Conservation (phyloP, 2,888 invertebrate genomes). For the Acrocyrtus sp. region DNA sequence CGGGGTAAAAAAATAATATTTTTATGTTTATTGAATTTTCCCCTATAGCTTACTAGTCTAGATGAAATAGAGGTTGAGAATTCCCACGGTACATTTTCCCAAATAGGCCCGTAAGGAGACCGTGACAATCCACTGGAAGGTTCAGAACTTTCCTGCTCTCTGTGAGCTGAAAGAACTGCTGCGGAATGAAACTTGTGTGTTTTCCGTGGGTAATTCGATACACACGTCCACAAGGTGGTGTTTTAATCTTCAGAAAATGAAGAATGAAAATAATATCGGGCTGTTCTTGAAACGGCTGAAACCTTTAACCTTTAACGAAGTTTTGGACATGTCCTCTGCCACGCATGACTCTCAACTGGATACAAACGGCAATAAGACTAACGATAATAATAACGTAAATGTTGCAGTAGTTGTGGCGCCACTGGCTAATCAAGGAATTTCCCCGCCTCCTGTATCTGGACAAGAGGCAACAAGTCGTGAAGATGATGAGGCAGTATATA, state of each 20-base stretch:
- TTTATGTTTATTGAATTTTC: neutral
- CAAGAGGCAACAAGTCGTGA: neutral
- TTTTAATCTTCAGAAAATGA: conserved; percentile 42
- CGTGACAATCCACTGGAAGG: conserved; percentile 26
- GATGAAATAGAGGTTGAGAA: too few relatives aligned
- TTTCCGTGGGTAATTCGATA: conserved; percentile 15
- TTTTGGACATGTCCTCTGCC: neutral
- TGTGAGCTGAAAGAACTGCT: conserved; percentile 34
- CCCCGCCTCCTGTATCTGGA: neutral
- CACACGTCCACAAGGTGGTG: conserved; percentile 30
- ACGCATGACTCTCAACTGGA: neutral
- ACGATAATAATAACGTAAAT: neutral
- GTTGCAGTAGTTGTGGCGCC: neutral
- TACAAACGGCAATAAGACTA: neutral
- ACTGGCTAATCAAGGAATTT: neutral
- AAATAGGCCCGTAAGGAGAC: conserved; percentile 30
- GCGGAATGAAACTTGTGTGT: conserved; percentile 27
- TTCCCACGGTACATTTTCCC: too few relatives aligned
- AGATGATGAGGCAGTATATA: conserved; percentile 18
- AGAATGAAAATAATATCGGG: conserved; percentile 35
- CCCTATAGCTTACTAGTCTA: too few relatives aligned
- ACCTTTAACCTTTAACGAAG: conserved; percentile 17
- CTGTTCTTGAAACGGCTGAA: conserved; percentile 27
- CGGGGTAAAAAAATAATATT: conserved; percentile 22
- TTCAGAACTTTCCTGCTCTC: conserved; percentile 26